A percentile compares a stretch with the other conserved stretches of the same genome.
Conservation (phyloP, 2,888 invertebrate genomes). For the Cosmopolites sordidus region DNA sequence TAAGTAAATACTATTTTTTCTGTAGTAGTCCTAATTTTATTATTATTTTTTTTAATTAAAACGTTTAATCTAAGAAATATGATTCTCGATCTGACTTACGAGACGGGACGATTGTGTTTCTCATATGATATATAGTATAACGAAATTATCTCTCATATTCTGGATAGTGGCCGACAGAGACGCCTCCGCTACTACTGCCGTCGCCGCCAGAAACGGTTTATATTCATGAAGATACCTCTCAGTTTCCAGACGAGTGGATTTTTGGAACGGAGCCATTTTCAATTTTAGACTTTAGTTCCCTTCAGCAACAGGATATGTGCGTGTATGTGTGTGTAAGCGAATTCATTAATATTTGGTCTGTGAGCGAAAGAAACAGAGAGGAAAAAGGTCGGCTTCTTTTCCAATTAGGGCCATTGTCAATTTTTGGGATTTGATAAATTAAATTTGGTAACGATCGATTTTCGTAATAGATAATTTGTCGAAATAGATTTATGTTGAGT, state of each 20-base stretch:
- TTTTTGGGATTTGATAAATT: too few species aligned
- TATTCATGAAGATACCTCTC: conserved; percentile 18
- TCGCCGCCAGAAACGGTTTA: conserved; percentile 17
- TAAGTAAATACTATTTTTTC: too few species aligned
- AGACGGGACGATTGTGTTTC: not conserved
- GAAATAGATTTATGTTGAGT: too few species aligned
- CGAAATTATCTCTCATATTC: not conserved
- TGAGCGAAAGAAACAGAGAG: too few species aligned
- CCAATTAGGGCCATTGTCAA: too few species aligned
- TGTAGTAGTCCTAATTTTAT: too few species aligned
- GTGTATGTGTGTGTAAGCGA: not conserved
- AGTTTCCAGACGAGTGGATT: conserved; percentile 18
- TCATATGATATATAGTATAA: not conserved
- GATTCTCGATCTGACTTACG: too few species aligned
- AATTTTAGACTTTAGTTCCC: conserved; percentile 4
- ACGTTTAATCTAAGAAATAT: too few species aligned
- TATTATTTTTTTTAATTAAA: too few species aligned
- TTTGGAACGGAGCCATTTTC: conserved; percentile 20
- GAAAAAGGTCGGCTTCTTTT: too few species aligned
- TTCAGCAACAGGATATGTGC: conserved; percentile 16
- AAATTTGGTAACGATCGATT: too few species aligned
- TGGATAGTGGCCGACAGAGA: not conserved
- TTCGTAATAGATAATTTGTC: too few species aligned
- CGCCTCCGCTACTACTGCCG: not conserved
- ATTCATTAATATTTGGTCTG: not conserved